Conservation (phyloP, 2,888 invertebrate species). For the Helleia helle region DNA sequence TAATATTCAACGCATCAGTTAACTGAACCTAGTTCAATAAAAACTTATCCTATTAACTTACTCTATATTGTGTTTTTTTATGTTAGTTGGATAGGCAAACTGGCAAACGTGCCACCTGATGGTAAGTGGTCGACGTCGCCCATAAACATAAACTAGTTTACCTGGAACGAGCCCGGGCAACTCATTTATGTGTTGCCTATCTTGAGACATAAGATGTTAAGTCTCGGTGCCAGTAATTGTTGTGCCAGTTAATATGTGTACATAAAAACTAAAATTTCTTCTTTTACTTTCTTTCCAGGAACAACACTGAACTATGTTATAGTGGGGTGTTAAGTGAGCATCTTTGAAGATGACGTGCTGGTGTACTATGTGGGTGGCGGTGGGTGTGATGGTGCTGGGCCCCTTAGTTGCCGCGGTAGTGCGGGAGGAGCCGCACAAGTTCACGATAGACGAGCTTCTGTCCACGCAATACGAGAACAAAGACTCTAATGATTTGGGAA, state of each 20-base stretch:
- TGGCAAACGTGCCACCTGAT: too few relatives aligned
- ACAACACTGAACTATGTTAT: slow-evolving; percentile 38
- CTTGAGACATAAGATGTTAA: too few relatives aligned
- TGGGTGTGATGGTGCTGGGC: slow-evolving; percentile 41
- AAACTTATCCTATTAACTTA: too few relatives aligned
- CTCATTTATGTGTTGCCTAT: too few relatives aligned
- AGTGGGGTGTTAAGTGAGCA: slow-evolving; percentile 36
- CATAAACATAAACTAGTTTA: too few relatives aligned
- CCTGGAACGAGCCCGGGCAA: too few relatives aligned
- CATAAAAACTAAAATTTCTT: slow-evolving; percentile 4
- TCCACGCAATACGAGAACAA: slow-evolving; percentile 77
- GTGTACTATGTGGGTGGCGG: slow-evolving; percentile 36
- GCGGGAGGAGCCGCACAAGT: slow-evolving; percentile 60
- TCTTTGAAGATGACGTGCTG: slow-evolving; percentile 40
- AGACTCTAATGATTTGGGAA: slow-evolving; percentile 82
- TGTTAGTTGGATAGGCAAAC: too few relatives aligned
- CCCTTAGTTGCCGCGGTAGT: slow-evolving; percentile 37
- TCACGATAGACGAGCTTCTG: slow-evolving; percentile 80
- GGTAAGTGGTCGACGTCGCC: too few relatives aligned
- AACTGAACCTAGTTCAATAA: too few relatives aligned
- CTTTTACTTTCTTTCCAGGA: slow-evolving; percentile 57
- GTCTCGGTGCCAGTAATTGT: too few relatives aligned
- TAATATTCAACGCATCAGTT: too few relatives aligned
- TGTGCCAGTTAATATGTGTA: background rate
- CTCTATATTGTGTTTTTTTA: too few relatives aligned